Evolutionary conservation across 2,113 vertebrate genomes (phyloP).

Genomic region (Eidolon helvum): DNA sequence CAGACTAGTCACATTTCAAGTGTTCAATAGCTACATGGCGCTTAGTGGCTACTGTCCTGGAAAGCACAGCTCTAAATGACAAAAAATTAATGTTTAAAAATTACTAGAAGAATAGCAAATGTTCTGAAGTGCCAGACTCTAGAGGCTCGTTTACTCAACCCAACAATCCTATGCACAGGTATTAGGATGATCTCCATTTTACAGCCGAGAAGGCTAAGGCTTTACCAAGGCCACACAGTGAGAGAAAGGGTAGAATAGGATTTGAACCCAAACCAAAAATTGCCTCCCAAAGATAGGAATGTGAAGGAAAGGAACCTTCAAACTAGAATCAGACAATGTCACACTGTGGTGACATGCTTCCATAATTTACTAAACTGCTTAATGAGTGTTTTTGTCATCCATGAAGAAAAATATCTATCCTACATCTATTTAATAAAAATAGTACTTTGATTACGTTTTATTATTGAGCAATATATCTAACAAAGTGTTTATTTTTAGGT

Average conservation of each 20-base stretch:
- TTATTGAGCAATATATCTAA: neutral
- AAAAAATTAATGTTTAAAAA: neutral
- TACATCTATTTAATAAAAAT: neutral
- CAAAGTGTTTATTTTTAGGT: neutral
- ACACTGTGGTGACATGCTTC: accelerated
- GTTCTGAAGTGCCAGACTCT: no score
- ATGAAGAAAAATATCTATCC: neutral
- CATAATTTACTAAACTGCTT: neutral
- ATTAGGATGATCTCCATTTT: neutral
- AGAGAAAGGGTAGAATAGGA: neutral
- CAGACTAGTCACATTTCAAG: neutral
- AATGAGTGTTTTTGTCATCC: neutral
- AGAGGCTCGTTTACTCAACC: no score
- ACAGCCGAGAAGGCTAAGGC: no score
- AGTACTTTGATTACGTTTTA: neutral
- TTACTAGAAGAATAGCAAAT: neutral
- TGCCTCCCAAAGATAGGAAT: neutral
- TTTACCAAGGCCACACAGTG: neutral
- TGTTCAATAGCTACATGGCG: neutral
- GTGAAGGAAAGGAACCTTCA: neutral
- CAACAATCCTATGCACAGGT: neutral
- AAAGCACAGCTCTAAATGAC: neutral
- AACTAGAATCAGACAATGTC: no score
- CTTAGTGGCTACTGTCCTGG: neutral
- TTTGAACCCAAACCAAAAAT: neutral